phyloP scores from a whole-genome alignment of 2,113 vertebrate genomes.

The Baryphthengus martii region DNA sequence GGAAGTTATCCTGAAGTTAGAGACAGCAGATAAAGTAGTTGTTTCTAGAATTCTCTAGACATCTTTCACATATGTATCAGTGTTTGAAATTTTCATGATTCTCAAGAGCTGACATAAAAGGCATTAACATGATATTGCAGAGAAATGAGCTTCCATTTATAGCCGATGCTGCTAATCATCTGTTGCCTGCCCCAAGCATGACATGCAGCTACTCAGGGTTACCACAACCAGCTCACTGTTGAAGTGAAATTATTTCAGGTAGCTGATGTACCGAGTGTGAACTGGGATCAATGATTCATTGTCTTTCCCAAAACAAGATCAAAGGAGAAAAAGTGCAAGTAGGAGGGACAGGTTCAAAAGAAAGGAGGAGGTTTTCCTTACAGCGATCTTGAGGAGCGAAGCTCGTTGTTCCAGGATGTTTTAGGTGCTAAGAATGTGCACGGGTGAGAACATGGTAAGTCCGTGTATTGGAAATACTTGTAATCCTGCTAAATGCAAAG shows the following conservation, averaged over 20 bases:
- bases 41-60: background rate
- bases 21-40: background rate
- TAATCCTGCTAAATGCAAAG: background rate
- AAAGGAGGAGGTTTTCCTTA: background rate
- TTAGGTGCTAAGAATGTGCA: background rate
- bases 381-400: background rate
- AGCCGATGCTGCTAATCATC: rapidly evolving
- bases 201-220: background rate
- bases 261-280: background rate
- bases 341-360: background rate
- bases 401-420: background rate
- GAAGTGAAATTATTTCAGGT: background rate
- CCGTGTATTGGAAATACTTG: background rate
- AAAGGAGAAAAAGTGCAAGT: background rate
- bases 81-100: too few relatives aligned
- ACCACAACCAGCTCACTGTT: background rate
- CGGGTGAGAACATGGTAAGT: background rate
- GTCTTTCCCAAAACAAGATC: background rate
- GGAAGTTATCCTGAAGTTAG: background rate
- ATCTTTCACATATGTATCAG: too few relatives aligned
- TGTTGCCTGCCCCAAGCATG: background rate
- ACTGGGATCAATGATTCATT: background rate
- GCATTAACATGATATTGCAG: background rate
- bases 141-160: background rate
- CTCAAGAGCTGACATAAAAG: background rate